Conservation (phyloP, 2,113 vertebrate species). For the Aegotheles bennettii region DNA sequence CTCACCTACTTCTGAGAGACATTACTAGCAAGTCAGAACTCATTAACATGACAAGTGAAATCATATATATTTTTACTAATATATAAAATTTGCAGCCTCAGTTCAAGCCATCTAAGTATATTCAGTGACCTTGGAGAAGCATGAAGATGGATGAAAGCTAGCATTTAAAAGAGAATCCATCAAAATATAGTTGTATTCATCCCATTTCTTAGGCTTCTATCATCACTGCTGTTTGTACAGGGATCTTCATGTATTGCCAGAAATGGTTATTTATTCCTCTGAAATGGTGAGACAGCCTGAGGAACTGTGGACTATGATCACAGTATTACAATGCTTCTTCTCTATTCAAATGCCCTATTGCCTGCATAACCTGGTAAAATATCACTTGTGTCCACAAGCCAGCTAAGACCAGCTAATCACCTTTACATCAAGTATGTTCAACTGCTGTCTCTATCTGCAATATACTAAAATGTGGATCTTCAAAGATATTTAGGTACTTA, state of each 20-base stretch:
- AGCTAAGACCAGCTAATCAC: not conserved
- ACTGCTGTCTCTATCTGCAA: not conserved
- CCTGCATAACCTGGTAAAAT: not conserved
- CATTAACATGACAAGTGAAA: not conserved
- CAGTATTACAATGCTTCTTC: not conserved
- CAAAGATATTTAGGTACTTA: not conserved
- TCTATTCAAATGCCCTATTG: not conserved
- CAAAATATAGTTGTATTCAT: not conserved
- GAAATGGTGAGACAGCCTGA: not conserved
- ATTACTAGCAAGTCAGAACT: not conserved
- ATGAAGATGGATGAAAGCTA: not conserved
- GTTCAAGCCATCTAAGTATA: not conserved
- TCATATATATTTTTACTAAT: not conserved
- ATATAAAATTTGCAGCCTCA: not conserved
- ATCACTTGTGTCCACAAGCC: not conserved
- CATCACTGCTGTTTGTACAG: not conserved
- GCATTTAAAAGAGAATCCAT: not conserved
- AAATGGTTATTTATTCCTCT: not conserved
- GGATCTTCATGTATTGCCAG: not conserved
- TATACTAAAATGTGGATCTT: not conserved
- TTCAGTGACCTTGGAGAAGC: not conserved
- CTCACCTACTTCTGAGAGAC: not conserved
- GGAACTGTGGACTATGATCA: not conserved
- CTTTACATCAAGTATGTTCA: not conserved
- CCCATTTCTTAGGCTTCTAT: not conserved